Evolutionary conservation across 2,888 invertebrate genomes (phyloP).

Genomic region (Biston stratarius): DNA sequence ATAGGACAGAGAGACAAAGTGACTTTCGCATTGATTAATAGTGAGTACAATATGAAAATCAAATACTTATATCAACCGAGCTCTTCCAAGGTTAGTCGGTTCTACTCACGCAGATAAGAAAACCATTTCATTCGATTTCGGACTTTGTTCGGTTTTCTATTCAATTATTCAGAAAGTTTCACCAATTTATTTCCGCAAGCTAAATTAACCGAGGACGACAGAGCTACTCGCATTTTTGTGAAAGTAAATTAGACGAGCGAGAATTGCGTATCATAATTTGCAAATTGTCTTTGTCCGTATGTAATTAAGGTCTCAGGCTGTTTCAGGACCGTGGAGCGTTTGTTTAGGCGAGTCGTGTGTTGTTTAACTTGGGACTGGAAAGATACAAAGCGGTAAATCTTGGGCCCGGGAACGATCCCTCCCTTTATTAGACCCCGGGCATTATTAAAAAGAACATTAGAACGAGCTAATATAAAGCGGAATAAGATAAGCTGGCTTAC

Average conservation of each 20-base stretch:
- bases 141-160: slow-evolving; percentile 35
- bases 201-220: slow-evolving; percentile 33
- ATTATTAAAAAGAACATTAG: slow-evolving; percentile 43
- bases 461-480: slow-evolving; percentile 17
- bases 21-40: neutral
- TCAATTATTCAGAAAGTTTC: slow-evolving; percentile 34
- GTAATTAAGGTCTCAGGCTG: slow-evolving; percentile 42
- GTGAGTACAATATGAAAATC: slow-evolving; percentile 24
- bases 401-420: slow-evolving; percentile 25
- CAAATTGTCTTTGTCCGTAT: slow-evolving; percentile 43
- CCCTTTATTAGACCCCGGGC: slow-evolving; percentile 34
- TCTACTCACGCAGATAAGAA: slow-evolving; percentile 20
- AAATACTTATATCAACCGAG: slow-evolving; percentile 16
- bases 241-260: slow-evolving; percentile 39
- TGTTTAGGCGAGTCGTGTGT: slow-evolving; percentile 44
- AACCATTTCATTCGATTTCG: slow-evolving; percentile 24
- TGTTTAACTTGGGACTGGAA: slow-evolving; percentile 42
- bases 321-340: slow-evolving; percentile 31
- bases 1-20: neutral
- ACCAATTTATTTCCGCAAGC: slow-evolving; percentile 21
- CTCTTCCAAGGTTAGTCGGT: slow-evolving; percentile 27
- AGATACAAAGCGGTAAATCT: slow-evolving; percentile 44
- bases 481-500: neutral
- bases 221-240: slow-evolving; percentile 20
- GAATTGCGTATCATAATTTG: slow-evolving; percentile 46